Evolutionary conservation across 2,113 vertebrate genomes (phyloP).

Genomic region (Hyla sarda): DNA sequence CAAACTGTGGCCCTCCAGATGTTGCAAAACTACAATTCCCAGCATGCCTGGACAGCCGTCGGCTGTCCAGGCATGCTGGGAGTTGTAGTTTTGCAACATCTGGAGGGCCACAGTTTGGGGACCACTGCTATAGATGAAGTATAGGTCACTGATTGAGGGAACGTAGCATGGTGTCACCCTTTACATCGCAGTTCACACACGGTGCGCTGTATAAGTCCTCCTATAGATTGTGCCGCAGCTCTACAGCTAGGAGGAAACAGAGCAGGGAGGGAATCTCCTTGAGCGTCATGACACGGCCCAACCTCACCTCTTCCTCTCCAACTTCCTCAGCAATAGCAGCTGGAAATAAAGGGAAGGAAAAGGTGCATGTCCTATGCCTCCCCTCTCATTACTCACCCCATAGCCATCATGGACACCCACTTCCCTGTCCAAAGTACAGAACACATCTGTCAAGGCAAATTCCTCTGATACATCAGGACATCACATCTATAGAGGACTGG

Average conservation of each 20-base stretch:
- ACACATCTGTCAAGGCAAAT: constrained; percentile 4
- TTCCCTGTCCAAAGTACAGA: constrained; percentile 24
- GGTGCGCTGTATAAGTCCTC: neutral
- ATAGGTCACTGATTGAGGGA: no score
- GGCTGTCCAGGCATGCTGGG: no score
- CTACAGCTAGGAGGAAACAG: constrained; percentile 37
- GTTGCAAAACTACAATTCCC: no score
- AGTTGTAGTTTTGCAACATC: no score
- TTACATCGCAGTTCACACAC: neutral
- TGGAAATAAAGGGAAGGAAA: constrained; percentile 49
- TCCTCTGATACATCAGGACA: constrained; percentile 5
- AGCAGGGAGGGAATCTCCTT: constrained; percentile 55
- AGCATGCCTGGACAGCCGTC: no score
- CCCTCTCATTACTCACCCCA: constrained; percentile 39
- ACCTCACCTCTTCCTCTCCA: constrained; percentile 56
- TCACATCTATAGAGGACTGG: no score
- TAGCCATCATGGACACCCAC: constrained; percentile 32
- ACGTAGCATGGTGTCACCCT: no score
- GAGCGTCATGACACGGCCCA: constrained; percentile 27
- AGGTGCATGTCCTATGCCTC: constrained; percentile 28
- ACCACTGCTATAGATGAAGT: no score
- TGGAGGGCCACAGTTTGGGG: no score
- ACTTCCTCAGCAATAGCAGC: constrained; percentile 51
- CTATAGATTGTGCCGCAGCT: neutral
- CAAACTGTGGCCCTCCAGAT: no score